Evolutionary conservation across 2,113 vertebrate species (phyloP), one percentile per base, ranked within the genome.

Genomic region (Limnothrissa miodon): DNA sequence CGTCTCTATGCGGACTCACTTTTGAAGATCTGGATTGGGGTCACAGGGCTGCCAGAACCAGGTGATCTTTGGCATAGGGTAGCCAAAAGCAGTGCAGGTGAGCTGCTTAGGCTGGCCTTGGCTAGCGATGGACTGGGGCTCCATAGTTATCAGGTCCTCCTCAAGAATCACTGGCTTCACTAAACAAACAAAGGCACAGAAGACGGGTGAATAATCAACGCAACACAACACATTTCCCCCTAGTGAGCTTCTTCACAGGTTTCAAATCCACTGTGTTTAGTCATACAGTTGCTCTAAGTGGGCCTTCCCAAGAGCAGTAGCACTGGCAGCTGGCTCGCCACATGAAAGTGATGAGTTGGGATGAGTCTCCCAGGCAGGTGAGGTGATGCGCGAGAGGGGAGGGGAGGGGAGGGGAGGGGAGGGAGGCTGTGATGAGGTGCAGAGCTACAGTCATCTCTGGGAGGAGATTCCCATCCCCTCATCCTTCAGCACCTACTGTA

Each of bases 11-110:
- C 4, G 13, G 0, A 92, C 94, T 95, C 83, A 95, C 95, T 85
- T 0, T 84, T 25, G 90, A 39, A 87, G 59, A 0, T 42, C 42
- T 0, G 80, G 23, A 33, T 87, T 59, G 13, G 88, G 62, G 25
- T 85, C 13, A 90, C 96, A 98, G 7, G 96, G 95, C 80, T 96
- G 94, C 96, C 97, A 98, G 81, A 92, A 51, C 97, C 97, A 98
- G 78, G 87, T 89, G 0, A 97, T 92, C 74, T 8, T 87, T 0
- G 97, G 96, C 25, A 88, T 62, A 0, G 97, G 96, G 1, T 88
- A 86, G 25, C 95, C 96, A 0, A 86, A 91, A 0, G 88, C 93
- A 0, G 95, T 97, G 91, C 97, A 98, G 85, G 91, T 92, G 84
- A 98, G 93, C 7, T 89, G 86, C 2, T 95, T 90, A 56, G 91